These are phyloP conservation scores for Varecia variegata DNA, from an alignment of 2,797 vertebrate species.

Conservation along the genomic window DNA sequence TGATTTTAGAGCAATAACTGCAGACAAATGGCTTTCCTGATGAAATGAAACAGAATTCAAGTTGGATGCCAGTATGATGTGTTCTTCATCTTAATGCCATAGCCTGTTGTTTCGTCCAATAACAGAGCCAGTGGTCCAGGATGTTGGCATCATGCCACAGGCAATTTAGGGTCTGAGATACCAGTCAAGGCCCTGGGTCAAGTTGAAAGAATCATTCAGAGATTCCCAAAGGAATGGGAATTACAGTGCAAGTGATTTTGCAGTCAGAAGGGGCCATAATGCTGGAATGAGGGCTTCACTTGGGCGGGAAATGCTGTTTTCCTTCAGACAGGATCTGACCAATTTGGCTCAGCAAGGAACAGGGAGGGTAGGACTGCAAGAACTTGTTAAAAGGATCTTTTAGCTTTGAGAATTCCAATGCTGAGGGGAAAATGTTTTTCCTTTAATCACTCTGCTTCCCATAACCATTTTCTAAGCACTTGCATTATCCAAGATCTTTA, in stretches of 20 bases:
- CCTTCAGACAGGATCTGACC: background rate
- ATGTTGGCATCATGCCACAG: background rate
- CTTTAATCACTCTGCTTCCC: background rate
- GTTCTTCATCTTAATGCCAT: background rate
- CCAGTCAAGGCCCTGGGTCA: background rate
- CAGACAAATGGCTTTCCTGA: background rate
- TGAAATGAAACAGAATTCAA: conserved; percentile 15
- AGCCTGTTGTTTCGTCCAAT: background rate
- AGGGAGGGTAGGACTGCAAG: background rate
- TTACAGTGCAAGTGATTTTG: conserved; percentile 24
- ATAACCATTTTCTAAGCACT: background rate
- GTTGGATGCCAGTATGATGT: background rate
- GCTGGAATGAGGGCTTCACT: background rate
- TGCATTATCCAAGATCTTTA: background rate
- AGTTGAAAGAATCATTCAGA: conserved; percentile 32
- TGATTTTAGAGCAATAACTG: conserved; percentile 5
- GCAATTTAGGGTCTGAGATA: background rate
- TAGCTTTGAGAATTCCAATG: background rate
- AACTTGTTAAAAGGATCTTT: background rate
- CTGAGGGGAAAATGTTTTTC: background rate
- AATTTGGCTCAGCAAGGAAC: background rate
- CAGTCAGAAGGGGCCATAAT: background rate
- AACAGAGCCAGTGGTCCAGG: background rate
- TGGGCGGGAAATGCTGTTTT: background rate
- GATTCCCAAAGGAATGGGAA: conserved; percentile 44